Base-by-base conservation (phyloP, 2,797 vertebrate species). In the Anabas testudineus region DNA sequence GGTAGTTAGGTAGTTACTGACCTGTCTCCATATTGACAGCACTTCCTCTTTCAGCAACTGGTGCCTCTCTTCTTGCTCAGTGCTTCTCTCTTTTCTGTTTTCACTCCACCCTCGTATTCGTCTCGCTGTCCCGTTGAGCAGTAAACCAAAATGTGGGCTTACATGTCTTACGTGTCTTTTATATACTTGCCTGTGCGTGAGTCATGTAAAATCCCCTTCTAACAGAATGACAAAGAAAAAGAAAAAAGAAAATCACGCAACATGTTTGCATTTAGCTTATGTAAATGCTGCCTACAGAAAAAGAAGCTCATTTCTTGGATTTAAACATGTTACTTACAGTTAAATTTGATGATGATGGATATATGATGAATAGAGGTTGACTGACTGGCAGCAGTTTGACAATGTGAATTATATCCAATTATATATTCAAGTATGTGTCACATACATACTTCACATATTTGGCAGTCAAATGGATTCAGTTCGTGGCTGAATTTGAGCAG, bases 251-350 rank as follows among this genome's bases (percentile, higher is more conserved):
- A 65, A 74, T 81, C 71, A 76, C 30, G 22, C 55, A 76, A 68
- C 21, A 59, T 36, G 36, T 52, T 69, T 82, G 64, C 56, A 79
- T 34, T 51, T 58, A 68, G 26, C 49, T n/a, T 77, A 87, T 88
- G 89, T 82, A 88, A 90, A 92, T 90, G 59, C 83, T 58, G 61
- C 85, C 84, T 85, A 89, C 90, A 69, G 60, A 54, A 45, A 48
- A 72, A 21, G 56, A 37, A 18, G 16, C 74, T 62, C 2, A 18
- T 64, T 74, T 74, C 54, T 77, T 67, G 19, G 9, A 60, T 54
- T 72, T 13, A 42, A 56, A 58, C 6, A 9, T 18, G 45, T 56
- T 76, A 45, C 76, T 81, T 63, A 76, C 62, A 16, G 26, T 63
- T 55, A 21, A 3, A 3, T 53, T 36, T 71, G 19, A 59, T 41